phyloP scores from a whole-genome alignment of 92 coral and sea anemone species.

The Actinernus sp. region DNA sequence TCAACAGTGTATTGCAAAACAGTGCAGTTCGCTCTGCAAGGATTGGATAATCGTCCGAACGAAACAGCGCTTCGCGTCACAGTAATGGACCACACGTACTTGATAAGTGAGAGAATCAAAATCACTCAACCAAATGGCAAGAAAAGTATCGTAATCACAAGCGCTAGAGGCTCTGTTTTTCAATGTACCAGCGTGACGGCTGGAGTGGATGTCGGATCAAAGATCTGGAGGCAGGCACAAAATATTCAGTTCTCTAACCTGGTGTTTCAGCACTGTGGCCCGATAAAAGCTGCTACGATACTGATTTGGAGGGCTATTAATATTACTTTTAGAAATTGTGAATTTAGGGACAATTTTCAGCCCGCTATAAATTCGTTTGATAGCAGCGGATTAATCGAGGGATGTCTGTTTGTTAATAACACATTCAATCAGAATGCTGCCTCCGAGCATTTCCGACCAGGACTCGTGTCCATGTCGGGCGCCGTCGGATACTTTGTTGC shows the following conservation, averaged over 20 bases:
- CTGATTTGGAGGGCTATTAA: conserved; percentile 61
- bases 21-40: conserved; percentile 63
- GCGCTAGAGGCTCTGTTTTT: conserved; percentile 7
- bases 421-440: conserved; percentile 40
- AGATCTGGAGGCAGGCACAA: conserved; percentile 9
- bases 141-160: conserved; percentile 45
- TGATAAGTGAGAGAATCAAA: conserved; percentile 17
- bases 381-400: conserved; percentile 59
- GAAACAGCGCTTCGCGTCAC: conserved; percentile 49
- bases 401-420: conserved; percentile 68
- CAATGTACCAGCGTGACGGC: conserved; percentile 27
- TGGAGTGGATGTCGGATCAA: conserved; percentile 50
- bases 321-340: conserved; percentile 66
- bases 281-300: conserved; percentile 58
- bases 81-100: conserved; percentile 51
- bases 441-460: conserved; percentile 26
- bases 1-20: conserved; percentile 51
- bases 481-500: conserved; percentile 67
- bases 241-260: conserved; percentile 57
- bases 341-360: conserved; percentile 67
- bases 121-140: conserved; percentile 52
- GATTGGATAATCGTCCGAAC: conserved; percentile 13
- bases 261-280: conserved; percentile 67
- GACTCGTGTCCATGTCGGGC: conserved; percentile 57
- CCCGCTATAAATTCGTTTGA: conserved; percentile 77